Evolutionary conservation across 1,140 invertebrate species (phyloP), one percentile per base, ranked within the genome.

Genomic region (Brachionus rubens): DNA sequence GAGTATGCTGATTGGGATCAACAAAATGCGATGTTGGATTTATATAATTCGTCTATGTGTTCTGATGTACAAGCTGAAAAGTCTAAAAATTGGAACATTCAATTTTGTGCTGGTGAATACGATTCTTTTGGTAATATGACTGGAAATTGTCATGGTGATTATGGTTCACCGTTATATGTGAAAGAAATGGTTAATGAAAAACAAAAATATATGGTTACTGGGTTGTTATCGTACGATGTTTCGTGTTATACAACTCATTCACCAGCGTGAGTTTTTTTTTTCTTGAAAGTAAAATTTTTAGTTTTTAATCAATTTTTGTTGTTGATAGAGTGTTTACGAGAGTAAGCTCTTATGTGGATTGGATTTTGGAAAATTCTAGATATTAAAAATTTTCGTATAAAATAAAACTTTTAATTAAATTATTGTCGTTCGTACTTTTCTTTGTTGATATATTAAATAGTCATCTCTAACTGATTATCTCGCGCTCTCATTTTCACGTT

Each of bases 81-180:
- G 40, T 14, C n/a, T 5, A 46, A 50, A 70, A 50, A 70, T 19
- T 70, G 65, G 65, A 46, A 47, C 9, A 14, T 28, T 6, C 65
- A 70, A 50, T 70, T 70, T 50, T 70, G 65, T 70, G 65, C 65
- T 14, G 65, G 65, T 46, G 50, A 54, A 54, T 54, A 54, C 50
- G 30, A 54, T n/a, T 3, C 30, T 3, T 28, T 28, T 26, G 50
- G 50, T 28, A 54, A 54, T 26, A 16, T 28, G 9, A 26, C 50
- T 12, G 50, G 50, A 0, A 7, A 26, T 5, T 54, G 50, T 26
- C 50, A 54, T 30, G 50, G 50, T 28, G 50, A 54, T 26, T 54
- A 54, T n/a, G n/a, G n/a, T n/a, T n/a, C n/a, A n/a, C n/a, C n/a
- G n/a, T n/a, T n/a, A n/a, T n/a, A n/a, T n/a, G 16, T 36, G 2